phyloP scores from a whole-genome alignment of 2,113 vertebrate species.

The Pipra filicauda region DNA sequence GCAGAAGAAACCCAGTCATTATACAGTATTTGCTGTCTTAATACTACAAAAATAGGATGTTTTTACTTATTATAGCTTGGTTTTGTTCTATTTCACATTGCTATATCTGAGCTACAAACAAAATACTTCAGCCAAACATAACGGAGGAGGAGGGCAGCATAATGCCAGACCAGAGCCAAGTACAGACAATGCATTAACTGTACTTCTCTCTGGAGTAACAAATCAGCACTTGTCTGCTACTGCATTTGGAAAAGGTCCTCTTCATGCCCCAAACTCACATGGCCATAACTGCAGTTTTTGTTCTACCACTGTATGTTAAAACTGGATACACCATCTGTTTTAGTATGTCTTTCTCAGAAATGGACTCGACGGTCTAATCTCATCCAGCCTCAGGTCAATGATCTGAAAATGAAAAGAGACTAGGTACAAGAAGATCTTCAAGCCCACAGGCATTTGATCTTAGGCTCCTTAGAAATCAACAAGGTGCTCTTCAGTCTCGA shows the following conservation, averaged over 20 bases:
- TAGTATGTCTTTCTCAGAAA: neutral
- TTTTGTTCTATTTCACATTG: neutral
- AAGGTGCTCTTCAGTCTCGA: neutral
- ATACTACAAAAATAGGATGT: constrained; percentile 6
- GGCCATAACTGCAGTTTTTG: neutral
- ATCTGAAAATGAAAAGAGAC: neutral
- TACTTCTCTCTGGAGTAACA: neutral
- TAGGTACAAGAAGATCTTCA: neutral
- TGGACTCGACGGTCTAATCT: neutral
- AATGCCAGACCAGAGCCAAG: neutral
- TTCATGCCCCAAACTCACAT: neutral
- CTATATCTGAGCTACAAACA: neutral
- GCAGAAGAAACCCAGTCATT: constrained; percentile 17
- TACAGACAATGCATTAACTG: neutral
- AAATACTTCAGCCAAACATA: constrained; percentile 16
- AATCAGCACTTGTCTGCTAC: neutral
- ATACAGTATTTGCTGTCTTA: constrained; percentile 5
- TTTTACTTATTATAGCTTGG: neutral
- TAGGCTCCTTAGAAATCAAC: neutral
- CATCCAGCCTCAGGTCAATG: neutral
- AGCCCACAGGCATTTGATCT: neutral
- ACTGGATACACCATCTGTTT: neutral
- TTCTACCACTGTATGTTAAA: neutral
- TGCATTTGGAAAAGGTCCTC: neutral
- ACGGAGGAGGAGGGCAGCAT: neutral